phyloP scores from a whole-genome alignment of 2,797 vertebrate genomes.

The Botia almorhae region DNA sequence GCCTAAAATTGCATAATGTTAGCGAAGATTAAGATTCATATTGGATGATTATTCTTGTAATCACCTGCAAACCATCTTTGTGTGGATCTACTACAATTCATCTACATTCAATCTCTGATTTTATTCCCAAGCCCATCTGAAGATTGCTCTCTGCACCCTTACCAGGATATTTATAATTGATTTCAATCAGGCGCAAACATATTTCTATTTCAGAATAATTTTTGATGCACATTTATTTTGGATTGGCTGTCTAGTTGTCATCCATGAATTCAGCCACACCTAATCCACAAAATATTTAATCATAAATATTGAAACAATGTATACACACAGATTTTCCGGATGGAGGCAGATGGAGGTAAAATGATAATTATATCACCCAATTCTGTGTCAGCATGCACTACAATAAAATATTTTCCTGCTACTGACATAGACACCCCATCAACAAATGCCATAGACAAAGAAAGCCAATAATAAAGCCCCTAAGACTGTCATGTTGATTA shows the following conservation, averaged over 20 bases:
- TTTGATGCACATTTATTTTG: slow-evolving; percentile 39
- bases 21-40: slow-evolving; percentile 43
- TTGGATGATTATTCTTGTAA: slow-evolving; percentile 33
- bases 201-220: slow-evolving; percentile 50
- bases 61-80: slow-evolving; percentile 37
- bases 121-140: slow-evolving; percentile 69
- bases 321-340: neutral
- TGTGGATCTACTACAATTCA: slow-evolving; percentile 19
- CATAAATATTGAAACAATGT: slow-evolving; percentile 44
- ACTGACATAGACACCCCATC: slow-evolving; percentile 51
- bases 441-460: slow-evolving; percentile 60
- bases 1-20: slow-evolving; percentile 12
- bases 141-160: slow-evolving; percentile 58
- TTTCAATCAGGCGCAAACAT: slow-evolving; percentile 70
- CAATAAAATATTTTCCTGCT: slow-evolving; percentile 60
- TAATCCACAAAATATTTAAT: slow-evolving; percentile 41
- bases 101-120: slow-evolving; percentile 62
- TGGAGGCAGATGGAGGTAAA: slow-evolving; percentile 67
- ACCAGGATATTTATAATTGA: slow-evolving; percentile 79
- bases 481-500: slow-evolving; percentile 53
- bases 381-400: neutral
- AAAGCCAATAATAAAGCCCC: slow-evolving; percentile 45
- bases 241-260: slow-evolving; percentile 38
- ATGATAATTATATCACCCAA: slow-evolving; percentile 69
- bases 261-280: slow-evolving; percentile 3